Evolutionary conservation across 2,888 invertebrate genomes (phyloP).

Genomic region (Mantis religiosa): DNA sequence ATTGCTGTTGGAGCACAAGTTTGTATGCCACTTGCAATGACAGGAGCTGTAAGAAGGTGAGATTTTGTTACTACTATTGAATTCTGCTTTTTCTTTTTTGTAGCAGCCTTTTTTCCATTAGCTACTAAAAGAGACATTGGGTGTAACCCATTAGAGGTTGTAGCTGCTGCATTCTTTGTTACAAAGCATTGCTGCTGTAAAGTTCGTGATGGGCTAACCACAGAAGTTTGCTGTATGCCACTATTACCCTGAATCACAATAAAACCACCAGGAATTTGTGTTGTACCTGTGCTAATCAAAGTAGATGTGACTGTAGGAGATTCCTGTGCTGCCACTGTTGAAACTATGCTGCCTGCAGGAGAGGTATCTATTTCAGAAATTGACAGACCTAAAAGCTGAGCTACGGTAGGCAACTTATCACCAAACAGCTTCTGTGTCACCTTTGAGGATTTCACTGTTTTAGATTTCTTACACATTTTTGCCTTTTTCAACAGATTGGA

Average conservation of each 20-base stretch:
- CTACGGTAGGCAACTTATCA: conserved; percentile 14
- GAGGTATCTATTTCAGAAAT: conserved; percentile 9
- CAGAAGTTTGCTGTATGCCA: background rate
- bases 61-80: conserved; percentile 11
- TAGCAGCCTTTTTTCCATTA: background rate
- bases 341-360: background rate
- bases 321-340: background rate
- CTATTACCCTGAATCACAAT: conserved; percentile 11
- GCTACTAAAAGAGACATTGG: conserved; percentile 1
- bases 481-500: background rate
- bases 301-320: background rate
- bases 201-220: background rate
- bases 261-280: conserved; percentile 9
- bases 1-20: conserved; percentile 10
- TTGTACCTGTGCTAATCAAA: background rate
- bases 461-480: background rate
- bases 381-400: conserved; percentile 12
- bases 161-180: background rate
- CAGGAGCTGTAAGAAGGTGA: conserved; percentile 19
- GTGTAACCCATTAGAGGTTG: background rate
- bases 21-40: conserved; percentile 20
- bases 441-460: background rate
- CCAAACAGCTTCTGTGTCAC: background rate
- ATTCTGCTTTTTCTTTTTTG: background rate
- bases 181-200: conserved; percentile 8